Evolutionary conservation across 2,113 vertebrate species (phyloP), one percentile per base, ranked within the genome.

Genomic region (Epinephelus moara): DNA sequence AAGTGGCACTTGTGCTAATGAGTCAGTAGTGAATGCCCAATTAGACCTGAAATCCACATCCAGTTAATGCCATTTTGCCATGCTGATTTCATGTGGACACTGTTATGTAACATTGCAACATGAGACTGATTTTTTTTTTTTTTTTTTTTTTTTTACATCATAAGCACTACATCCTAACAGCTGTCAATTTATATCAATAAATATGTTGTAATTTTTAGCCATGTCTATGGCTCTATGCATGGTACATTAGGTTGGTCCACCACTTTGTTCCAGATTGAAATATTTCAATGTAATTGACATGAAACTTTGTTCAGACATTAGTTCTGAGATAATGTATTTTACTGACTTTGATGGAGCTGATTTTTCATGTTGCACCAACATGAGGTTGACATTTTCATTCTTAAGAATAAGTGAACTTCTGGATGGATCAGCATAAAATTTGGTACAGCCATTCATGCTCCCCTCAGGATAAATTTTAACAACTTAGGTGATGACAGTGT

Each of bases 1-100:
- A 70, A 89, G 85, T 79, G 68, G 81, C 70, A 77, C 85, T 88
- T 10, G 40, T 73, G 50, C 21, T 88, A 89, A 89, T 85, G 81
- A 89, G 70, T 85, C 76, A 70, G 61, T 33, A 3, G 33, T 75
- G 62, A 78, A 86, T 79, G 60, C 21, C 74, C 73, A 75, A 81
- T 88, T 88, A 85, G 71, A 60, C 45, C 40, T 70, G 55, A 67
- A 70, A 70, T 71, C 60, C 61, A 67, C 63, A 75, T 64, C 40
- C 30, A 63, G 59, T 67, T 73, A 69, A 55, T 42, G 21, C 23
- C 42, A 3, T 63, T 70, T 37, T 84, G 77, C 90, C 70, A 60
- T 9, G n/a, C 55, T 64, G 52, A 78, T 83, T 72, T 82, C 25
- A 60, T 27, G 47, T 60, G 25, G 40, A 68, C 55, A 67, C 53